phyloP scores from a whole-genome alignment of 2,888 invertebrate species.

The Seladonia tumulorum region DNA sequence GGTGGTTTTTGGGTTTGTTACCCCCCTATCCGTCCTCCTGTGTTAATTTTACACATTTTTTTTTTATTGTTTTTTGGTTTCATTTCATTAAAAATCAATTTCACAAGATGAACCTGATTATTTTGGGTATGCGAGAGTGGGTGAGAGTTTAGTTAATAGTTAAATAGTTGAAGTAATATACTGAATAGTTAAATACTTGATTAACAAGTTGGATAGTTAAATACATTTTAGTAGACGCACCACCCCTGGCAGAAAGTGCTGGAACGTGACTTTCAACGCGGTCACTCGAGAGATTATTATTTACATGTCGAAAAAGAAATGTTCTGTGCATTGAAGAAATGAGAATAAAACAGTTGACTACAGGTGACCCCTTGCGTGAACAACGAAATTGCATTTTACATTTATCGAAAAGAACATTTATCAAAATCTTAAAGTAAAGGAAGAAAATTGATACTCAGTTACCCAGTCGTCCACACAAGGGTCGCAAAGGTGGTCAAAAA shows the following conservation, averaged over 20 bases:
- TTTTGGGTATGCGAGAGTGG: too few relatives aligned
- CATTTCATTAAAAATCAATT: background rate
- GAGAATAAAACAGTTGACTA: background rate
- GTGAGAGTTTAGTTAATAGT: too few relatives aligned
- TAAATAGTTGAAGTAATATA: too few relatives aligned
- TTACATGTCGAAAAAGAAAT: background rate
- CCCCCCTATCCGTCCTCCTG: background rate
- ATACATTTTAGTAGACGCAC: too few relatives aligned
- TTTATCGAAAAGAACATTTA: background rate
- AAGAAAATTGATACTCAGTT: too few relatives aligned
- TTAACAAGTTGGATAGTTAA: too few relatives aligned
- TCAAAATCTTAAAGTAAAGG: too few relatives aligned
- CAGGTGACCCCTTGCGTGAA: background rate
- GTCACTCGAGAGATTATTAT: background rate
- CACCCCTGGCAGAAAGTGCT: too few relatives aligned
- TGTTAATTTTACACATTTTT: background rate
- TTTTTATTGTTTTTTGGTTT: background rate
- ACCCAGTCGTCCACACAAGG: background rate
- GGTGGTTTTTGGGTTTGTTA: background rate
- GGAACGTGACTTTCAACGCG: too few relatives aligned
- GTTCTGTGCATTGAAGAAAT: background rate
- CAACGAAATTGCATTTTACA: background rate
- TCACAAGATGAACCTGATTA: too few relatives aligned
- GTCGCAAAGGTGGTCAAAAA: background rate
- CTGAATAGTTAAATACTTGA: too few relatives aligned